Conservation (phyloP, 2,797 vertebrate species). For the Intellagama lesueurii region DNA sequence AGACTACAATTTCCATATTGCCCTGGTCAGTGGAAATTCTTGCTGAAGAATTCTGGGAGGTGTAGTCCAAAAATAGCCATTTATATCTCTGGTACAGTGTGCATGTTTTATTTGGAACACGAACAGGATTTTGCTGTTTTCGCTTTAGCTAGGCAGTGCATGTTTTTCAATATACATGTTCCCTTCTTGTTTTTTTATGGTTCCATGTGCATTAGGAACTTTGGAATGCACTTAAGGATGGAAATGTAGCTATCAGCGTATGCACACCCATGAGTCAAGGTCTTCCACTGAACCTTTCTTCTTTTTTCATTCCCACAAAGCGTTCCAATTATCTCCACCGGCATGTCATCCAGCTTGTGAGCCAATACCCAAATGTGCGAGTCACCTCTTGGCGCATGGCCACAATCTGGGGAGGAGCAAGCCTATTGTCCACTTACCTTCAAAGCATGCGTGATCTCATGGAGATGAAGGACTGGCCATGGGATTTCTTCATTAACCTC, state of each 20-base stretch:
- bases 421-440: conserved; percentile 96
- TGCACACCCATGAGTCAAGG: not conserved
- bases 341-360: conserved; percentile 87
- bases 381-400: conserved; percentile 97
- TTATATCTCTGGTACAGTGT: too few species aligned
- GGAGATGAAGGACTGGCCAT: conserved; percentile 95
- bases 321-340: conserved; percentile 95
- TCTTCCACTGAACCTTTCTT: conserved; percentile 44
- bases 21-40: too few species aligned
- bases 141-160: not conserved
- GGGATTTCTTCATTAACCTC: conserved; percentile 99
- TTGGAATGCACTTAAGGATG: not conserved
- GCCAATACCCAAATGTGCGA: conserved; percentile 90
- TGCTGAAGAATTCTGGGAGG: too few species aligned
- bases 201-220: not conserved
- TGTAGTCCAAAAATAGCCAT: too few species aligned
- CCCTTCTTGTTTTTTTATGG: not conserved
- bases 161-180: not conserved
- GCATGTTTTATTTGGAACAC: not conserved
- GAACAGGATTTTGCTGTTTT: not conserved
- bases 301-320: conserved; percentile 76
- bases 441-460: conserved; percentile 94
- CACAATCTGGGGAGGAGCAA: conserved; percentile 99
- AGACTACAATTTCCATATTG: too few species aligned
- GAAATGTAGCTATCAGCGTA: not conserved